Percentiles rank a stretch among this genome's conserved stretches.
Evolutionary conservation across 30 jellyfish, hydroid and myxozoan species (phyloP).

Genomic region (Turritopsis rubra): DNA sequence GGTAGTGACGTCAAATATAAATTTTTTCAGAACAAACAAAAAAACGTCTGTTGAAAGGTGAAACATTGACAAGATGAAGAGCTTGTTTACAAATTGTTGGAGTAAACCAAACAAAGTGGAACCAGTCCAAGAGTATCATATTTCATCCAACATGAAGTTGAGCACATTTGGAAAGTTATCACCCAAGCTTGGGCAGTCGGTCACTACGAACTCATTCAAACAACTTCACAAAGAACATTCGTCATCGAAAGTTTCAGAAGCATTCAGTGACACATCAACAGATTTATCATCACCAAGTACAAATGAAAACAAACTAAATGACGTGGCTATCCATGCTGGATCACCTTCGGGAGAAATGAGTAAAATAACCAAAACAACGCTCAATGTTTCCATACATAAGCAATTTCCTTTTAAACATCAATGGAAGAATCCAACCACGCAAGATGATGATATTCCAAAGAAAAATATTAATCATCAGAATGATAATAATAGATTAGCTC

Average conservation of each 20-base stretch:
- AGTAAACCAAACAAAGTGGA: neutral
- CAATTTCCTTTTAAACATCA: neutral
- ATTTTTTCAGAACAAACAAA: too few relatives aligned
- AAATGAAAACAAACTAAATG: neutral
- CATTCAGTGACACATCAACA: neutral
- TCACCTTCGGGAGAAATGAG: neutral
- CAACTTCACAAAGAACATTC: neutral
- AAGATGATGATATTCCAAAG: neutral
- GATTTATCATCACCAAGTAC: neutral
- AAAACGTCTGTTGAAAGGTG: too few relatives aligned
- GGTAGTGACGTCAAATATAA: too few relatives aligned
- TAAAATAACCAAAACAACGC: neutral
- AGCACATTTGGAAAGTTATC: neutral
- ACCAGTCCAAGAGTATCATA: neutral
- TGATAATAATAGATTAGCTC: too few relatives aligned
- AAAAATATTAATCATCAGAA: too few relatives aligned
- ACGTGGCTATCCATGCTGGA: slow-evolving; percentile 1
- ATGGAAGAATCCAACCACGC: neutral
- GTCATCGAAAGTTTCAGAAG: neutral
- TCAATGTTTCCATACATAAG: neutral
- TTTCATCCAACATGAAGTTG: slow-evolving; percentile 4
- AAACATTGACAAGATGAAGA: neutral
- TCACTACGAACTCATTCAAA: neutral
- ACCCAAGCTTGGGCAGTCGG: neutral
- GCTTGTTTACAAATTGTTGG: slow-evolving; percentile 2